These are phyloP conservation scores for Lamprotornis superbus DNA, from an alignment of 2,113 vertebrate genomes.

Conservation along the genomic window DNA sequence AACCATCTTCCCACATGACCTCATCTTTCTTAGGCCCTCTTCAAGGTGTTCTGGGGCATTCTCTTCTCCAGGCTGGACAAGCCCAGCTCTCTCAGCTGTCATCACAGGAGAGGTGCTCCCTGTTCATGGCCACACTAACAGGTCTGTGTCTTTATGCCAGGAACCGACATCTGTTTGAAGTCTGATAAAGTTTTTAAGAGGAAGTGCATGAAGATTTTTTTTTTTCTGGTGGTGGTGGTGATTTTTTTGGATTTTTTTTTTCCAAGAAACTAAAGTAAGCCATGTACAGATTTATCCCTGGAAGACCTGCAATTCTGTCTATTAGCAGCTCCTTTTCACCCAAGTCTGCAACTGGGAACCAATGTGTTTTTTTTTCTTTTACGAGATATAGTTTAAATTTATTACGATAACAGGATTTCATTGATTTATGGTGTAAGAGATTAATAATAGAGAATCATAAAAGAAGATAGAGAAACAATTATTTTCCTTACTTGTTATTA, in stretches of 20 bases:
- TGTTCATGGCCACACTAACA: not conserved
- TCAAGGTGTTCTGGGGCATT: not conserved
- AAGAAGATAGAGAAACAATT: not conserved
- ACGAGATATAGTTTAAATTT: not conserved
- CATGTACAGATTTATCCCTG: not conserved
- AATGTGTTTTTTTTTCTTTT: not conserved
- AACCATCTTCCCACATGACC: no score
- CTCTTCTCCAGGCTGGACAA: not conserved
- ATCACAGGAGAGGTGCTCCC: not conserved
- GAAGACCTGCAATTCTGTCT: not conserved
- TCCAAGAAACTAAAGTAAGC: not conserved
- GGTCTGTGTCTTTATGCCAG: not conserved
- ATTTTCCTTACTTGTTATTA: not conserved
- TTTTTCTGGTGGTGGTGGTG: not conserved
- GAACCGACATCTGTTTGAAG: not conserved
- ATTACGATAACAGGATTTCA: not conserved
- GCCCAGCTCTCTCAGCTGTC: not conserved
- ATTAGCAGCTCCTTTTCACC: fast-evolving
- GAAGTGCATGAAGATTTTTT: not conserved
- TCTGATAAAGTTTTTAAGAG: not conserved
- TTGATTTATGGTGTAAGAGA: not conserved
- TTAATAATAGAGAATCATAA: not conserved
- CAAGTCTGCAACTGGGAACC: not conserved
- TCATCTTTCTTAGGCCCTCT: not conserved
- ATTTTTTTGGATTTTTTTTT: not conserved